phyloP scores from a whole-genome alignment of 1,140 invertebrate genomes.

The Chelonus insularis region DNA sequence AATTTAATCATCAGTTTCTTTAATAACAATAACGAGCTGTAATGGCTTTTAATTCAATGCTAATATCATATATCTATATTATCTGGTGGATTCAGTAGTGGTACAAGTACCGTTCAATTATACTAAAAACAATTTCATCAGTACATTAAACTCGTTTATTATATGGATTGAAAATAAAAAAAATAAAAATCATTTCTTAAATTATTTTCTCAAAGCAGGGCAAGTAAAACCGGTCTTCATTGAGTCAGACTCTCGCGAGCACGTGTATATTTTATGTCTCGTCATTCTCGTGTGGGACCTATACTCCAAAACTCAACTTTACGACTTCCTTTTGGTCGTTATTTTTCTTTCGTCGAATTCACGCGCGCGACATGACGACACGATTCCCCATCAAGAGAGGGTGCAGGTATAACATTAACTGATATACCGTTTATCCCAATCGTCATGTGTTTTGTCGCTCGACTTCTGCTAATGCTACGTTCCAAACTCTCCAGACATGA shows the following conservation, averaged over 20 bases:
- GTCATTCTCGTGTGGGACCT: background rate
- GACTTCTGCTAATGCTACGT: too few relatives aligned
- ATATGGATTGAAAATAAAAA: background rate
- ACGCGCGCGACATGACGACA: background rate
- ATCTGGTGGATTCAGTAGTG: conserved; percentile 16
- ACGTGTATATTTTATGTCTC: conserved; percentile 6
- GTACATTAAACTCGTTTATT: background rate
- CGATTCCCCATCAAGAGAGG: too few relatives aligned
- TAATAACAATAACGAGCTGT: too few relatives aligned
- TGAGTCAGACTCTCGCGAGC: background rate
- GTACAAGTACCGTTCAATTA: conserved; percentile 15
- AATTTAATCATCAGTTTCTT: background rate
- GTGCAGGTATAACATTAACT: too few relatives aligned
- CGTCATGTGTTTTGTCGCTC: too few relatives aligned
- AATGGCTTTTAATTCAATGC: background rate
- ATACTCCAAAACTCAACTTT: background rate
- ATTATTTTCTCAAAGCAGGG: background rate
- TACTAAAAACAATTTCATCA: conserved; percentile 6
- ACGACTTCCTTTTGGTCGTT: background rate
- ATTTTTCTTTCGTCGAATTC: conserved; percentile 4
- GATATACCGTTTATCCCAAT: too few relatives aligned
- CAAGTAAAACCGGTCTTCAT: background rate
- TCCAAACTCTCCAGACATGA: too few relatives aligned
- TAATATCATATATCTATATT: background rate
- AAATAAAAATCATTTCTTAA: background rate